Evolutionary conservation across 2,888 invertebrate genomes (phyloP).

Genomic region (Agrotis ipsilon): DNA sequence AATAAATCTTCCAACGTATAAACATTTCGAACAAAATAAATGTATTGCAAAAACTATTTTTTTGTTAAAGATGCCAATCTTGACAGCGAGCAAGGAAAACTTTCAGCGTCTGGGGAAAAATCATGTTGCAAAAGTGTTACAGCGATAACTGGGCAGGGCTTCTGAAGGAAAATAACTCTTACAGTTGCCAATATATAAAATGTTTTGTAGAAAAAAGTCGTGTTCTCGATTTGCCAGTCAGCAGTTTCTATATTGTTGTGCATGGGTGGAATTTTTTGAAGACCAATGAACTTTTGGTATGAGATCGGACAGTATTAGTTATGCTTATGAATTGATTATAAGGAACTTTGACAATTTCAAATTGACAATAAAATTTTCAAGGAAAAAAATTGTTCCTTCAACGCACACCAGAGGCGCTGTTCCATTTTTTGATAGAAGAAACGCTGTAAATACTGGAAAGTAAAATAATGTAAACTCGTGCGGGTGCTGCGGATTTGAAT

Average conservation of each 20-base stretch:
- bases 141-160: conserved; percentile 38
- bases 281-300: background rate
- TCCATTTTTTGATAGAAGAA: too few relatives aligned
- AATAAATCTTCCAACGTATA: conserved; percentile 18
- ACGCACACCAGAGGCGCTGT: too few relatives aligned
- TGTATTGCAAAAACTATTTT: conserved; percentile 29
- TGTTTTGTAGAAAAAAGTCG: background rate
- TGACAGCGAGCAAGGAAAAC: conserved; percentile 39
- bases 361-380: too few relatives aligned
- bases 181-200: conserved; percentile 34
- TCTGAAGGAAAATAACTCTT: conserved; percentile 31
- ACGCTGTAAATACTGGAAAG: too few relatives aligned
- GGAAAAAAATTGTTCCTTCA: too few relatives aligned
- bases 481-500: too few relatives aligned
- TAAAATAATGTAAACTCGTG: too few relatives aligned
- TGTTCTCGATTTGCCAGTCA: conserved; percentile 19
- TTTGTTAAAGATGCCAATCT: conserved; percentile 40
- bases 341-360: too few relatives aligned
- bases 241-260: conserved; percentile 16
- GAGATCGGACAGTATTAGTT: too few relatives aligned
- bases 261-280: background rate
- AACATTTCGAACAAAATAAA: conserved; percentile 27
- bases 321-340: too few relatives aligned
- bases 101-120: conserved; percentile 54
- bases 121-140: conserved; percentile 47